Conservation (phyloP, 1,140 invertebrate genomes). For the Pseudomyrmex pallidus region DNA sequence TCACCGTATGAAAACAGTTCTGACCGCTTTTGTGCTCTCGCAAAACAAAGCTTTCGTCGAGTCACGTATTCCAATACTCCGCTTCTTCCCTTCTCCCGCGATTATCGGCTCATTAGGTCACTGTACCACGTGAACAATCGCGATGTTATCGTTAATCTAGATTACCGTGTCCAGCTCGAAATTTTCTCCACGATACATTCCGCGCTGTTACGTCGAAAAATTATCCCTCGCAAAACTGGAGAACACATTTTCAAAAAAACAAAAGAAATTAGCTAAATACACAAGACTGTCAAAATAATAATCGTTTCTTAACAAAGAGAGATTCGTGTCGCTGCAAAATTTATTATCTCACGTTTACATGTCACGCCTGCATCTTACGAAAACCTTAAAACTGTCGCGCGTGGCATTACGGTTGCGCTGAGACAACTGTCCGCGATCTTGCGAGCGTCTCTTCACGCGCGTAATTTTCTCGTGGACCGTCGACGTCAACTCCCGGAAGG, state of each 20-base stretch:
- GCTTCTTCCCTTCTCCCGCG: neutral
- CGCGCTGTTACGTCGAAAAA: neutral
- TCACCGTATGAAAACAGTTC: slow-evolving; percentile 53
- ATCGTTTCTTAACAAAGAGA: neutral
- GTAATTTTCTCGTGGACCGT: slow-evolving; percentile 42
- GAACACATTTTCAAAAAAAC: neutral
- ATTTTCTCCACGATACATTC: neutral
- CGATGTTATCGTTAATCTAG: slow-evolving; percentile 17
- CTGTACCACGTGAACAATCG: slow-evolving; percentile 52
- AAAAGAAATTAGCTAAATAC: neutral
- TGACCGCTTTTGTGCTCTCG: slow-evolving; percentile 4
- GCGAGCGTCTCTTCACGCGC: neutral
- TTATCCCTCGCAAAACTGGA: neutral
- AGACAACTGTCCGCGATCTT: neutral
- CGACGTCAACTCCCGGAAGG: slow-evolving; percentile 54
- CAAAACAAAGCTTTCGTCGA: slow-evolving; percentile 49
- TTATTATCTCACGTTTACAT: neutral
- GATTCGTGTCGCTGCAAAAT: neutral
- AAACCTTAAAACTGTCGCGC: neutral
- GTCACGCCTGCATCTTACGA: neutral
- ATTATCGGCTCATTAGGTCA: slow-evolving; percentile 43
- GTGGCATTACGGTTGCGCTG: neutral
- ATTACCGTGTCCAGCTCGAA: slow-evolving; percentile 2
- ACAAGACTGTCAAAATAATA: neutral
- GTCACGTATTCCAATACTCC: slow-evolving; percentile 23